Percentiles rank a stretch among this genome's conserved stretches.
Evolutionary conservation across 1,140 invertebrate genomes (phyloP).

Genomic region (Lamellibrachia luymesi): DNA sequence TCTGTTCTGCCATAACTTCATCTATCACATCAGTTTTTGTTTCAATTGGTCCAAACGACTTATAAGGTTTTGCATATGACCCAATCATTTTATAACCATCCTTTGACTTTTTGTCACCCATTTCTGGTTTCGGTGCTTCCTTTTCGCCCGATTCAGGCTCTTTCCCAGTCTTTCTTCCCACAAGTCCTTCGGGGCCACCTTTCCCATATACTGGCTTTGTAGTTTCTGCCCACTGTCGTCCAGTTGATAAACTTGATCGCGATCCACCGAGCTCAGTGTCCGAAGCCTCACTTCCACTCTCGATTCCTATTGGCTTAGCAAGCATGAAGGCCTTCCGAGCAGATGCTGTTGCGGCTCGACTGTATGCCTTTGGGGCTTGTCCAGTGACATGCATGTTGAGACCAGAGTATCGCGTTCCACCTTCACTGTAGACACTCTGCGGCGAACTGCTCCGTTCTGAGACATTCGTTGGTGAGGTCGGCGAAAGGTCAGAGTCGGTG

Average conservation of each 20-base stretch:
- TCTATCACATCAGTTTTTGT: conserved; percentile 27
- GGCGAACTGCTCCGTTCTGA: not conserved
- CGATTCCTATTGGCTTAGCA: conserved; percentile 19
- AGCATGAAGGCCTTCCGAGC: conserved; percentile 25
- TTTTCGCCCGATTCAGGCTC: conserved; percentile 2
- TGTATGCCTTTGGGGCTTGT: conserved; percentile 27
- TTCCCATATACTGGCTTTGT: conserved; percentile 9
- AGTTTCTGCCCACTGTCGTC: not conserved
- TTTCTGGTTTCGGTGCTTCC: not conserved
- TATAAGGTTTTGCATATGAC: conserved; percentile 26
- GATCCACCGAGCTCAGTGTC: conserved; percentile 22
- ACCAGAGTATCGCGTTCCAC: not conserved
- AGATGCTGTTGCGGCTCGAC: not conserved
- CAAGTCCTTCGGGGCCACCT: not conserved
- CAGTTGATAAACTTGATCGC: conserved; percentile 7
- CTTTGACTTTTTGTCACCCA: conserved; percentile 7
- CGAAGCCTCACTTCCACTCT: conserved; percentile 28
- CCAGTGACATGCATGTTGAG: conserved; percentile 25
- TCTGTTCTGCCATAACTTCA: conserved; percentile 8
- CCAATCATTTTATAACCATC: conserved; percentile 20
- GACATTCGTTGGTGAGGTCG: not conserved
- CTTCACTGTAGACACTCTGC: conserved; percentile 11
- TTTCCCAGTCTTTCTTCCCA: not conserved
- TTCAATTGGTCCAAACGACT: conserved; percentile 29
- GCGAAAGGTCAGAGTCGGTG: not conserved